Percentiles rank a stretch among this genome's conserved stretches.
Evolutionary conservation across 2,888 invertebrate genomes (phyloP).

Genomic region (Oscheius sp.): DNA sequence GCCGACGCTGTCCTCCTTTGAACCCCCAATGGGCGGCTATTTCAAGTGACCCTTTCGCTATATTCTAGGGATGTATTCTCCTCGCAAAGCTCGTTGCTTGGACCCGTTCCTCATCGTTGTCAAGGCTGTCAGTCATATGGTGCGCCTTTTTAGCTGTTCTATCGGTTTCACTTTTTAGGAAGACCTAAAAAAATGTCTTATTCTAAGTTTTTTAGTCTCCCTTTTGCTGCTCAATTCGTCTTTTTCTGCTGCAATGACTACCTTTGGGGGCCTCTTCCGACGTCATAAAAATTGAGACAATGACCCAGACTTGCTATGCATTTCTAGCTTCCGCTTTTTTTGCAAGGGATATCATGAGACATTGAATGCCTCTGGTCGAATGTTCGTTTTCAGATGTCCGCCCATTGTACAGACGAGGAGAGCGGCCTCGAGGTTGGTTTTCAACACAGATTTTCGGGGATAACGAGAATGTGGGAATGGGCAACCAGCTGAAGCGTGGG

Average conservation of each 20-base stretch:
- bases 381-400: conserved; percentile 19
- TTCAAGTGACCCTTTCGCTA: background rate
- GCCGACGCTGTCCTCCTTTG: background rate
- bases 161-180: background rate
- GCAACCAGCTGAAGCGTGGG: conserved; percentile 27
- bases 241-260: background rate
- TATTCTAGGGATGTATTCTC: conserved; percentile 3
- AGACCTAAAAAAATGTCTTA: background rate
- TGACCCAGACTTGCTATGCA: no score
- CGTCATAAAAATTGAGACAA: no score
- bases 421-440: conserved; percentile 17
- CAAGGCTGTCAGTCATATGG: conserved; percentile 1
- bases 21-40: background rate
- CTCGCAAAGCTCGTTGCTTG: conserved; percentile 5
- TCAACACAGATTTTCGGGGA: background rate
- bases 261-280: no score
- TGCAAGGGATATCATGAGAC: background rate
- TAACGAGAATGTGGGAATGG: background rate
- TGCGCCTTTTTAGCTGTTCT: conserved; percentile 4
- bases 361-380: no score
- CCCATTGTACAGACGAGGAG: background rate
- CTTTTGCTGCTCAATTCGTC: background rate
- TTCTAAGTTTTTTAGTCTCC: no score
- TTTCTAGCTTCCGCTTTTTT: background rate
- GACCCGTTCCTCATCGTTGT: conserved; percentile 17